Evolutionary conservation across 2,888 invertebrate species (phyloP).

Genomic region (Eilema depressum): DNA sequence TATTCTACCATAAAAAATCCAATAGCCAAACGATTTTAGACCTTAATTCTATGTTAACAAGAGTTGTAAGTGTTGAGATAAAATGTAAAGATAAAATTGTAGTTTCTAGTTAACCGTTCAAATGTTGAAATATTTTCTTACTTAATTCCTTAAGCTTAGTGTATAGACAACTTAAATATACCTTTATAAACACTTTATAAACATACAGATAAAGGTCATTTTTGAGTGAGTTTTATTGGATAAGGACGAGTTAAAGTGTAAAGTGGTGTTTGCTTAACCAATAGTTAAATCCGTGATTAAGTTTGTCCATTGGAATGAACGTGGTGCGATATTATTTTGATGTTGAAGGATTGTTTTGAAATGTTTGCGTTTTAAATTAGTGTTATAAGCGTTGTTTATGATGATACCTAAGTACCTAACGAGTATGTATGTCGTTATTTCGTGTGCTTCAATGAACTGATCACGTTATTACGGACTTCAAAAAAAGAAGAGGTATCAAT

Average conservation of each 20-base stretch:
- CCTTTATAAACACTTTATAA: conserved; percentile 33
- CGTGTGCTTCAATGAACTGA: conserved; percentile 22
- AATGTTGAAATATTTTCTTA: conserved; percentile 56
- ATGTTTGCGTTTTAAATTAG: conserved; percentile 52
- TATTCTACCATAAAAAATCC: conserved; percentile 20
- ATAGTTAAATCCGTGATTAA: conserved; percentile 65
- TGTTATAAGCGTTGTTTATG: conserved; percentile 46
- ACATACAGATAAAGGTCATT: conserved; percentile 37
- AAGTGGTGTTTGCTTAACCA: conserved; percentile 58
- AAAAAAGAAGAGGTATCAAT: not conserved
- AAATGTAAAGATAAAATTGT: conserved; percentile 25
- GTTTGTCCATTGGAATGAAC: conserved; percentile 53
- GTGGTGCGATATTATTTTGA: conserved; percentile 54
- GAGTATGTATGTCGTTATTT: conserved; percentile 48
- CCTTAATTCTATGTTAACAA: conserved; percentile 23
- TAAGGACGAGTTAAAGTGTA: conserved; percentile 35
- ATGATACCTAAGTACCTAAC: too few relatives aligned
- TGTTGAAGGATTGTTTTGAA: conserved; percentile 56
- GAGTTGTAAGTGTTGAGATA: not conserved
- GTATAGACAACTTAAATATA: conserved; percentile 25
- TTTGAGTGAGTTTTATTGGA: conserved; percentile 27
- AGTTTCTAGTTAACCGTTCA: conserved; percentile 38
- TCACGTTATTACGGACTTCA: conserved; percentile 14
- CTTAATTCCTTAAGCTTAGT: conserved; percentile 48
- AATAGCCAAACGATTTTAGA: conserved; percentile 34